Base-by-base conservation (phyloP, 92 coral and sea anemone species). In the Chrysogorgia sp. region DNA sequence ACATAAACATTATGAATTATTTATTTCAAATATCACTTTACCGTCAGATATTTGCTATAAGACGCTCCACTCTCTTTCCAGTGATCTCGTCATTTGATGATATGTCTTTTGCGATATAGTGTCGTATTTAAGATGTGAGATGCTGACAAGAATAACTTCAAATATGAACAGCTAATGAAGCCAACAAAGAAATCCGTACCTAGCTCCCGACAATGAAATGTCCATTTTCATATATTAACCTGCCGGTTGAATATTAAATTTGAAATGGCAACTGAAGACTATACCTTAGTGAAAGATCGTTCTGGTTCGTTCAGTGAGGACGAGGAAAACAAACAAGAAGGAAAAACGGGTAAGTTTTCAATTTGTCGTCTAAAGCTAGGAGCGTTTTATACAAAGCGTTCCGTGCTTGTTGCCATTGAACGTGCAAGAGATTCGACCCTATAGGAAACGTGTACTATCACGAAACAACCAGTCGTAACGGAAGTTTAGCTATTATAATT, bases 251-350 rank as follows among this genome's bases (percentile, higher is more conserved):
- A 50, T 35, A 64, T 34, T 19, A 28, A 23, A 19, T 49, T 45
- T 28, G 30, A 69, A 14, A 69, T 69, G 76, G 24, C 76, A 20
- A 2, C 60, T 23, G 76, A 49, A 23, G 76, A 69, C 0, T 69
- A 69, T 49, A 49, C 50, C 50, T 48, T 69, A 48, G 60, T 69
- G 0, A n/a, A 35, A 19, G 76, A 69, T 48, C 76, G 76, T 47
- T 69, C 60, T 0, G 48, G 76, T 22, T 69, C 59, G 30, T 0
- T 26, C 59, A 69, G 76, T 30, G 48, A 40, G 7, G 76, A 69
- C 50, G 76, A 69, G 34, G 55, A 7, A 10, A 41, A 69, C 0
- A 10, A 28, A 45, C 76, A 37, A 0, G 24, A 21, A 45, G n/a
- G 60, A 9, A 69, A 60, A 26, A 69, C 13, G 30, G 22, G 76